Percentiles rank a stretch among this genome's conserved stretches.
These are phyloP conservation scores for Conus ventricosus DNA, from an alignment of 1,140 invertebrate species.

Conservation along the genomic window DNA sequence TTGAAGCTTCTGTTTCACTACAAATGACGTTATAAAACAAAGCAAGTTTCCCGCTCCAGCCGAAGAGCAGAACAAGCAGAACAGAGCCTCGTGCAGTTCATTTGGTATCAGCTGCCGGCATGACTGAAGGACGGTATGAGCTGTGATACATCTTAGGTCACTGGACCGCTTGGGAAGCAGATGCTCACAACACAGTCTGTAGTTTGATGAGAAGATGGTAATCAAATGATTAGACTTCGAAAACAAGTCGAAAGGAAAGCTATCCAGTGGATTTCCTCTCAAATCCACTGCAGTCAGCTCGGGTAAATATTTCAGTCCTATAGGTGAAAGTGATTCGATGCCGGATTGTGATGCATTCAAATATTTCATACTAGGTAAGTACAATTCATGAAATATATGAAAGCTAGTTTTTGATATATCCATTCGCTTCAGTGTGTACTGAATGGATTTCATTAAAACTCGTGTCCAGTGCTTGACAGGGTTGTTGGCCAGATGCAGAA, in stretches of 20 bases:
- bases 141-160: neutral
- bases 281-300: neutral
- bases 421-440: neutral
- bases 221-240: neutral
- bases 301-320: neutral
- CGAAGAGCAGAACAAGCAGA: neutral
- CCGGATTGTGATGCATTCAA: neutral
- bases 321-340: neutral
- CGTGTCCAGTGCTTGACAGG: neutral
- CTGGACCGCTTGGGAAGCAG: neutral
- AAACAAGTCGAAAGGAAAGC: neutral
- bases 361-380: neutral
- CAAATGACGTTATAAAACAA: neutral
- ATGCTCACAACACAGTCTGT: neutral
- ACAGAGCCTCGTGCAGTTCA: neutral
- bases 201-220: neutral
- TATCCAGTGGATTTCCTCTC: neutral
- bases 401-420: neutral
- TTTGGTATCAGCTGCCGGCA: neutral
- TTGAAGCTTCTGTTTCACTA: neutral
- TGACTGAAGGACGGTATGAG: neutral
- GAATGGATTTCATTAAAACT: too few species aligned
- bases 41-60: neutral
- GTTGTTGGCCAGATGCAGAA: conserved; percentile 23
- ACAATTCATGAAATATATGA: neutral